Conservation (phyloP, 2,113 vertebrate species). For the Varanus komodoensis region DNA sequence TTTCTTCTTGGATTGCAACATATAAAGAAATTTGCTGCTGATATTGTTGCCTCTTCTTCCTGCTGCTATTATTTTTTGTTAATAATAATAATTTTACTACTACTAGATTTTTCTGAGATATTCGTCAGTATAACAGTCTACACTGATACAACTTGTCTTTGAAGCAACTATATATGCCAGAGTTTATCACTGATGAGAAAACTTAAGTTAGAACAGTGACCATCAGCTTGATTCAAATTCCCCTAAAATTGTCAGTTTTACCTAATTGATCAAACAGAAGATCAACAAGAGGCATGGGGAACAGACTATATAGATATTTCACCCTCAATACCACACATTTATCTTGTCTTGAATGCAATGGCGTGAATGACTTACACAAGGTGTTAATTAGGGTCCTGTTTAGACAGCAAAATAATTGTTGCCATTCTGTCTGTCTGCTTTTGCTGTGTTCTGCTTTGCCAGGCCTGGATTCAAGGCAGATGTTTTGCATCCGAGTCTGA, state of each 20-base stretch:
- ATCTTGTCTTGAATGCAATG: conserved; percentile 4
- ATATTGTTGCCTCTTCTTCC: neutral
- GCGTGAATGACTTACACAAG: conserved; percentile 11
- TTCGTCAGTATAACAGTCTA: neutral
- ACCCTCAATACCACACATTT: neutral
- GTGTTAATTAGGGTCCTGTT: conserved; percentile 10
- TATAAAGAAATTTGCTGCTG: neutral
- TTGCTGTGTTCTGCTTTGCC: neutral
- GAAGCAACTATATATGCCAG: neutral
- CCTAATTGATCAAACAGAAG: conserved; percentile 31
- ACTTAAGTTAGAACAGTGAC: neutral
- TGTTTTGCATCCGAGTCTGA: conserved; percentile 30
- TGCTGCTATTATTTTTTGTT: neutral
- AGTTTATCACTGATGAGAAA: neutral
- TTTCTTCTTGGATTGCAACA: neutral
- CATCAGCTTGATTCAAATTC: neutral
- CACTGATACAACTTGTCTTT: neutral
- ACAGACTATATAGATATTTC: neutral
- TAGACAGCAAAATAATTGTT: neutral
- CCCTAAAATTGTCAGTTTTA: conserved; percentile 1
- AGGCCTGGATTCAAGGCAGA: neutral
- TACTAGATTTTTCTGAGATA: neutral
- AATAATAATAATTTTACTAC: neutral
- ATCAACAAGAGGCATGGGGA: neutral
- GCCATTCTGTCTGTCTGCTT: neutral